phyloP scores from a whole-genome alignment of 2,797 vertebrate species.

The Bradypodion pumilum region DNA sequence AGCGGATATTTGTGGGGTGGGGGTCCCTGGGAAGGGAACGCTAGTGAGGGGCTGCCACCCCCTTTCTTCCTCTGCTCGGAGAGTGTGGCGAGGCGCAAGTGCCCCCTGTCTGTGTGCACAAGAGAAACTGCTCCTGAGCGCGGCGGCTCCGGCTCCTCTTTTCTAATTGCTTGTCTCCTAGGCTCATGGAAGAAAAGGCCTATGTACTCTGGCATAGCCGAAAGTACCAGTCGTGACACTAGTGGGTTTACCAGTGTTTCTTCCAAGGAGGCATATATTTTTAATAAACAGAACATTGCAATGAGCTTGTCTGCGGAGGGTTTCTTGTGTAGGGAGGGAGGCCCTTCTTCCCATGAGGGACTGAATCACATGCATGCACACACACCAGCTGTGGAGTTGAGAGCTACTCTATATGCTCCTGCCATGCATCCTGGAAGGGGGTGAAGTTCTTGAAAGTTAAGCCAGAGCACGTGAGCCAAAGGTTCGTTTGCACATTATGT shows the following conservation, averaged over 20 bases:
- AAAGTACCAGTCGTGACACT: constrained; percentile 67
- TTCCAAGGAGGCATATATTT: constrained; percentile 86
- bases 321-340: background rate
- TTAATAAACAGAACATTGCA: constrained; percentile 84
- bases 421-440: too few species aligned
- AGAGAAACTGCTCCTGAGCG: constrained; percentile 31
- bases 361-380: background rate
- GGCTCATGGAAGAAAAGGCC: constrained; percentile 63
- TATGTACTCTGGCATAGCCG: constrained; percentile 66
- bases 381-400: background rate
- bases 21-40: constrained; percentile 28
- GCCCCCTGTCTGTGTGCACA: constrained; percentile 47
- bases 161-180: constrained; percentile 46
- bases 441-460: background rate
- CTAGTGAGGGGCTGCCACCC: background rate
- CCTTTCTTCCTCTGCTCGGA: background rate
- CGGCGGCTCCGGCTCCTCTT: constrained; percentile 22
- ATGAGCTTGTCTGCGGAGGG: constrained; percentile 63
- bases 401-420: background rate
- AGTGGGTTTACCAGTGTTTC: constrained; percentile 78
- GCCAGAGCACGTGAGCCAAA: background rate
- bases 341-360: too few species aligned
- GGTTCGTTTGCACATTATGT: background rate
- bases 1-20: constrained; percentile 34
- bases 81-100: constrained; percentile 27